Conservation (phyloP, 2,888 invertebrate species). For the Nebria brevicollis region DNA sequence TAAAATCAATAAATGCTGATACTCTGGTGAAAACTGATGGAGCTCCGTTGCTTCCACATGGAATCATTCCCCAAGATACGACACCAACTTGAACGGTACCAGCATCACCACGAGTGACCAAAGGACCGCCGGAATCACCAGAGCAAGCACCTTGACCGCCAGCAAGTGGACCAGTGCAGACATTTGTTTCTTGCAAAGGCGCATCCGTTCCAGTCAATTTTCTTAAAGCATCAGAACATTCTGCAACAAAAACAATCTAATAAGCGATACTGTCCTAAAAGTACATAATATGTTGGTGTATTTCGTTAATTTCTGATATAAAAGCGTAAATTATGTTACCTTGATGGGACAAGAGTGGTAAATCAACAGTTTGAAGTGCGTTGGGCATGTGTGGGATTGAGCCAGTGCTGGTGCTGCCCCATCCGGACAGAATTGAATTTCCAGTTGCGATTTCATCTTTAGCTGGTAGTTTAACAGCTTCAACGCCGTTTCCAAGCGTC, state of each 20-base stretch:
- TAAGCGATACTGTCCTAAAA: no score
- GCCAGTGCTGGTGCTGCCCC: slow-evolving; percentile 55
- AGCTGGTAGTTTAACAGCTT: slow-evolving; percentile 55
- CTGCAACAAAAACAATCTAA: slow-evolving; percentile 54
- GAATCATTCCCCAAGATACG: slow-evolving; percentile 68
- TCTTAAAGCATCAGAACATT: slow-evolving; percentile 62
- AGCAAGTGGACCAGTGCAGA: slow-evolving; percentile 66
- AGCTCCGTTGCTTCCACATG: slow-evolving; percentile 65
- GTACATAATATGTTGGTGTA: neutral
- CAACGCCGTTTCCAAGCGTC: slow-evolving; percentile 52
- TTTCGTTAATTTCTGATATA: no score
- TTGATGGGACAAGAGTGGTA: slow-evolving; percentile 55
- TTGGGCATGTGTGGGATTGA: slow-evolving; percentile 52
- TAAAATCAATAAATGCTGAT: slow-evolving; percentile 64
- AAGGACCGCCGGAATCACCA: slow-evolving; percentile 69
- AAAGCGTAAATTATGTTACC: slow-evolving; percentile 37
- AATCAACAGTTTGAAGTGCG: slow-evolving; percentile 55
- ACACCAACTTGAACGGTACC: slow-evolving; percentile 61
- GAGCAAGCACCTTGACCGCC: slow-evolving; percentile 67
- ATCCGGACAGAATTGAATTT: slow-evolving; percentile 52
- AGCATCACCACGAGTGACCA: slow-evolving; percentile 57
- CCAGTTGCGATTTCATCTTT: slow-evolving; percentile 50
- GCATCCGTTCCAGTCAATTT: slow-evolving; percentile 58
- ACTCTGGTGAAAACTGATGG: slow-evolving; percentile 68
- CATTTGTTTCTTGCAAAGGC: slow-evolving; percentile 63